Conservation (phyloP, 2,797 vertebrate genomes). For the Petrocephalus schoutedeni region DNA sequence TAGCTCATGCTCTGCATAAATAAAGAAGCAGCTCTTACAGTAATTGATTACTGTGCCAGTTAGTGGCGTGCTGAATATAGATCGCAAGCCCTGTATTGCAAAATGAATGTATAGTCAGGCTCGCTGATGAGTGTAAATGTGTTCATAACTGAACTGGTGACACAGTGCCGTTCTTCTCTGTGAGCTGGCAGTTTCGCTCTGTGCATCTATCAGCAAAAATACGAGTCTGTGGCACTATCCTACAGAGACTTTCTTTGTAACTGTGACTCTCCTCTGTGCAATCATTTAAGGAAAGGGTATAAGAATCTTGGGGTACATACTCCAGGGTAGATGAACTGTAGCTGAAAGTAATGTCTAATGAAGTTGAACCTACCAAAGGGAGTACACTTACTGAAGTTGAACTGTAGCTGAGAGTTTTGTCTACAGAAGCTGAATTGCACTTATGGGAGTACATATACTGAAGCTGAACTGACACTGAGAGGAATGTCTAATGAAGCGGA, state of each 20-base stretch:
- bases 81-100: slow-evolving; percentile 31
- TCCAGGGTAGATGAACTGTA: not conserved
- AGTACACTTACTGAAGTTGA: not conserved
- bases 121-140: slow-evolving; percentile 30
- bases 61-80: slow-evolving; percentile 26
- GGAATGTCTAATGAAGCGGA: not conserved
- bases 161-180: slow-evolving; percentile 18
- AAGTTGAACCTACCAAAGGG: not conserved
- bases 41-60: slow-evolving; percentile 37
- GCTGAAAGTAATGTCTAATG: not conserved
- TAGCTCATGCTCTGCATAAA: slow-evolving; percentile 36
- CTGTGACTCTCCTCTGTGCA: not conserved
- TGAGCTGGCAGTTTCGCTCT: not conserved
- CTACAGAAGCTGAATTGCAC: not conserved
- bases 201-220: not conserved
- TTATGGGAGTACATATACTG: not conserved
- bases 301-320: not conserved
- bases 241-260: not conserved
- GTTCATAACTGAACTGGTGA: slow-evolving; percentile 31
- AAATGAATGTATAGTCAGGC: slow-evolving; percentile 32
- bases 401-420: not conserved
- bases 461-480: not conserved
- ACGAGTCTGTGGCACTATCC: not conserved
- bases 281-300: not conserved
- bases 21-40: slow-evolving; percentile 34